Base-by-base conservation (phyloP, 1,140 invertebrate species). In the Cecropterus lyciades region DNA sequence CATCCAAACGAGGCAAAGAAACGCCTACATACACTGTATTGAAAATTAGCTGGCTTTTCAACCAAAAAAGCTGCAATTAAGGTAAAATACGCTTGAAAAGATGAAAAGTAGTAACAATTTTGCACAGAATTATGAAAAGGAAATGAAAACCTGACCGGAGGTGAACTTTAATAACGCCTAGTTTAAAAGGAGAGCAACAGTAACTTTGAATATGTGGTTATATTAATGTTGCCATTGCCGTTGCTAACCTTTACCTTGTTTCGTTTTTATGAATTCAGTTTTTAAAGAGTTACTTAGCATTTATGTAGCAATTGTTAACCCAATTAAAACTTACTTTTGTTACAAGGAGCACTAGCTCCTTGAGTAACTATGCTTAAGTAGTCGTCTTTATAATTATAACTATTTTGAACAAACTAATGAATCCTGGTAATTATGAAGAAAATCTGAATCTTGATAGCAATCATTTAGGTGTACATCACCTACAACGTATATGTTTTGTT, bases 61-160 rank as follows among this genome's bases (percentile, higher is more conserved):
- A 24, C 53, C 40, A 43, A 56, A 49, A 56, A 56, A n/a, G 53
- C 53, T 56, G 53, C 53, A 52, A 52, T 52, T 52, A 52, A 52
- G 24, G 49, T 56, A 11, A 56, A 56, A 43, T 56, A 42, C 16
- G 15, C 37, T 10, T 49, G 16, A 20, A 24, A 15, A 43, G 53
- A 56, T 43, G 53, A 20, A 11, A 56, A 16, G 3, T 30, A 52
- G 49, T 14, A 52, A 14, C 24, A 14, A 43, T 20, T 56, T 24
- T 42, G n/a, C n/a, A n/a, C 37, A 56, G 17, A 56, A 43, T 42
- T 30, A 40, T 56, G 52, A 42, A 42, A 56, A 40, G 52, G 37
- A 56, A 56, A 56, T 56, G 16, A 42, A 42, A 56, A 53, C 52
- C 7, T 56, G 37, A 53, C 52, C 52, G 52, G 52, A 56, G 52